Evolutionary conservation across 2,113 vertebrate genomes (phyloP).

Genomic region (Gallinago paraguaiae): DNA sequence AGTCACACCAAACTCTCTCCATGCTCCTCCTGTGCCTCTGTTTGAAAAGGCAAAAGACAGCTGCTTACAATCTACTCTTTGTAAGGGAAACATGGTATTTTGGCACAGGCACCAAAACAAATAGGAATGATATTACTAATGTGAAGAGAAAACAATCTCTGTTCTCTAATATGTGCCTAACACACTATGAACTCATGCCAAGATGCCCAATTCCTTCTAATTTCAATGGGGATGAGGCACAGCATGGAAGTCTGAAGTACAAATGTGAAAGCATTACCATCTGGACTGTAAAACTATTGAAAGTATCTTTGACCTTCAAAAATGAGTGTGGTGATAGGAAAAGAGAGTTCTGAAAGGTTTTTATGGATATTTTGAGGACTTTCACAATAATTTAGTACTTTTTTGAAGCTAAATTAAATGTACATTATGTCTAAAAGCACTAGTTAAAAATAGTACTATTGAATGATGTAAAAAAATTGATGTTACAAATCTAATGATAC

Average conservation of each 20-base stretch:
- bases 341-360: neutral
- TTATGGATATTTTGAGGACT: neutral
- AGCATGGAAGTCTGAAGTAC: constrained; percentile 4
- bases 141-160: neutral
- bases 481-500: neutral
- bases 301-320: constrained; percentile 13
- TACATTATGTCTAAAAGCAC: neutral
- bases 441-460: neutral
- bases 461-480: neutral
- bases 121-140: neutral
- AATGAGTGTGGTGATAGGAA: neutral
- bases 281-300: constrained; percentile 5
- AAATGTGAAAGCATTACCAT: constrained; percentile 15
- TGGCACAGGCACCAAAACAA: neutral
- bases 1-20: neutral
- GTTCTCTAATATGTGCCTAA: neutral
- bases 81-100: neutral
- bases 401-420: neutral
- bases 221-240: constrained; percentile 34
- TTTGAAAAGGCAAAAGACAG: neutral
- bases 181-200: neutral
- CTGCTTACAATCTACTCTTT: neutral
- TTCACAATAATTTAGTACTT: neutral
- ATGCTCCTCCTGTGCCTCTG: neutral
- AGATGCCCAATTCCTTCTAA: neutral